These are phyloP conservation scores for Xestia rhomboidea DNA, from an alignment of 2,888 invertebrate genomes.

Conservation along the genomic window DNA sequence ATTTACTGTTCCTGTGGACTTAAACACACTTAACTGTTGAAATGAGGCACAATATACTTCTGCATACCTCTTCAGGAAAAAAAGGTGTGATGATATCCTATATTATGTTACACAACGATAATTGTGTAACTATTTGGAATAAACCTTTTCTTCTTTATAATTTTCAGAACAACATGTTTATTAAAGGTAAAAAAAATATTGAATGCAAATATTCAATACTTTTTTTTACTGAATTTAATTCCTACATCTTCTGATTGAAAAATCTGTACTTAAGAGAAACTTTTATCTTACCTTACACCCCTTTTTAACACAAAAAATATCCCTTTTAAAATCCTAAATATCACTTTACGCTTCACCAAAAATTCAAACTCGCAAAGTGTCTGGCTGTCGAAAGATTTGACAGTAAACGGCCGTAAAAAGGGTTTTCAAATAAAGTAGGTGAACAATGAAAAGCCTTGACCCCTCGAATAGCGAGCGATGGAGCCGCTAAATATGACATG, in stretches of 20 bases:
- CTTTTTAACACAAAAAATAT: neutral
- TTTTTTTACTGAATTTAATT: neutral
- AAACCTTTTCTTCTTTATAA: neutral
- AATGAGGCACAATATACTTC: too few relatives aligned
- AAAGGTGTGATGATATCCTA: too few relatives aligned
- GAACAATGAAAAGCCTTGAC: constrained; percentile 67
- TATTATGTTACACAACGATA: neutral
- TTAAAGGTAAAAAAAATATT: too few relatives aligned
- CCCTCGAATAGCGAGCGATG: constrained; percentile 48
- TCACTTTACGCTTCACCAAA: constrained; percentile 6
- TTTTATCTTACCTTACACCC: too few relatives aligned
- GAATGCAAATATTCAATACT: too few relatives aligned
- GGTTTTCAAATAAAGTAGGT: constrained; percentile 64
- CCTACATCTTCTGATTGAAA: neutral
- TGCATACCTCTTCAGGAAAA: too few relatives aligned
- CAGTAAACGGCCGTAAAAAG: constrained; percentile 59
- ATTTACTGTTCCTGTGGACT: too few relatives aligned
- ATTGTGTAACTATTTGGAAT: neutral
- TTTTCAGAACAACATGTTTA: too few relatives aligned
- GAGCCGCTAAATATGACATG: constrained; percentile 53
- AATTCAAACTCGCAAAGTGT: constrained; percentile 29
- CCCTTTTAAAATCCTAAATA: constrained; percentile 33
- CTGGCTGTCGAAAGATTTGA: constrained; percentile 55
- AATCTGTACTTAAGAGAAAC: neutral
- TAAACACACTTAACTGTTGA: too few relatives aligned